phyloP scores from a whole-genome alignment of 2,797 vertebrate species.

The Acanthis flammea region DNA sequence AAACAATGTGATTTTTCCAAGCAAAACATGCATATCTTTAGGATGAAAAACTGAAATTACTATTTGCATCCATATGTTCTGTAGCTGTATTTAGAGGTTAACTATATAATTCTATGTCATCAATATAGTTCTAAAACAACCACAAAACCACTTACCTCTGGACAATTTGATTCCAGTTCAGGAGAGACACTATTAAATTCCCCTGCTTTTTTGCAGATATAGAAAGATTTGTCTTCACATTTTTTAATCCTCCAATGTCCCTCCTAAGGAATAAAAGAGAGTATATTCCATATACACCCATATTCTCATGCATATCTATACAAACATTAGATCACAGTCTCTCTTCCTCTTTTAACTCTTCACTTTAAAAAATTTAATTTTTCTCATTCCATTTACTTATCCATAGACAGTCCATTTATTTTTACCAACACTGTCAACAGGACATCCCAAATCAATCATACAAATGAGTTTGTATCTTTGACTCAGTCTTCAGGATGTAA shows the following conservation, averaged over 20 bases:
- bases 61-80: background rate
- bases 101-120: background rate
- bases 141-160: slow-evolving; percentile 76
- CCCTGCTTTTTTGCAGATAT: slow-evolving; percentile 82
- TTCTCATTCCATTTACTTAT: background rate
- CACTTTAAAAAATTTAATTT: background rate
- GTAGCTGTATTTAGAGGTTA: background rate
- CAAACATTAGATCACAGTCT: background rate
- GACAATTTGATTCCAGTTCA: slow-evolving; percentile 79
- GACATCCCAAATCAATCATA: background rate
- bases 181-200: slow-evolving; percentile 51
- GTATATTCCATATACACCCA: background rate
- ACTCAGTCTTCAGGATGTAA: background rate
- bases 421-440: background rate
- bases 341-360: background rate
- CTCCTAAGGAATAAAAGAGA: slow-evolving; percentile 67
- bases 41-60: background rate
- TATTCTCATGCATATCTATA: background rate
- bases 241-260: slow-evolving; percentile 83
- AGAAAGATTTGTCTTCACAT: slow-evolving; percentile 81
- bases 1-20: background rate
- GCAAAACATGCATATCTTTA: background rate
- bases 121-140: background rate
- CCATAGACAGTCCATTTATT: background rate
- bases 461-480: background rate